Conservation (phyloP, 2,113 vertebrate species). For the Phalacrocorax pelagicus region DNA sequence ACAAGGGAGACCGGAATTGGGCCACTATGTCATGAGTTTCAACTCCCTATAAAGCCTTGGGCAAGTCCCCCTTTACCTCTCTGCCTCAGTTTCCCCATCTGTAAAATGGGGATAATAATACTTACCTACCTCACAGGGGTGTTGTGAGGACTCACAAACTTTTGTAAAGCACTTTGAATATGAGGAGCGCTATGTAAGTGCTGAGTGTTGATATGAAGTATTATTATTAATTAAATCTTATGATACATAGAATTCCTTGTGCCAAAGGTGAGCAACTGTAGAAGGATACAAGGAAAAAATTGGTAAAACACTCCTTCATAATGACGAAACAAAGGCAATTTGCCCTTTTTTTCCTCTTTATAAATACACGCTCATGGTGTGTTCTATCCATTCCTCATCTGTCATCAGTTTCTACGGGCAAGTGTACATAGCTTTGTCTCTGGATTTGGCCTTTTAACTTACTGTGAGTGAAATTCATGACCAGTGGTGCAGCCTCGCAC, state of each 20-base stretch:
- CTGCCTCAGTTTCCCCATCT: slow-evolving; percentile 60
- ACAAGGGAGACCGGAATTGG: background rate
- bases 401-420: background rate
- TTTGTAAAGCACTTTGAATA: slow-evolving; percentile 64
- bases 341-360: background rate
- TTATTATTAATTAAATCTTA: slow-evolving; percentile 13
- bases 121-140: slow-evolving; percentile 70
- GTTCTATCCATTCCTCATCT: background rate
- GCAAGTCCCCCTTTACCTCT: slow-evolving; percentile 33
- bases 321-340: background rate
- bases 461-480: background rate
- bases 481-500: background rate
- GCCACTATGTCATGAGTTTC: background rate
- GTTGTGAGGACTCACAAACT: slow-evolving; percentile 59
- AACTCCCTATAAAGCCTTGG: slow-evolving; percentile 5
- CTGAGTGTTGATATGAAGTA: slow-evolving; percentile 46
- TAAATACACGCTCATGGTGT: background rate
- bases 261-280: slow-evolving; percentile 40
- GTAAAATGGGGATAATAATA: slow-evolving; percentile 50
- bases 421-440: background rate
- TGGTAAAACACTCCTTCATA: background rate
- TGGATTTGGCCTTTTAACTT: background rate
- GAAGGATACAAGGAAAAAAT: background rate
- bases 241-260: slow-evolving; percentile 35
- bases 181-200: slow-evolving; percentile 32